phyloP scores from a whole-genome alignment of 2,113 vertebrate genomes.

The Cololabis saira region DNA sequence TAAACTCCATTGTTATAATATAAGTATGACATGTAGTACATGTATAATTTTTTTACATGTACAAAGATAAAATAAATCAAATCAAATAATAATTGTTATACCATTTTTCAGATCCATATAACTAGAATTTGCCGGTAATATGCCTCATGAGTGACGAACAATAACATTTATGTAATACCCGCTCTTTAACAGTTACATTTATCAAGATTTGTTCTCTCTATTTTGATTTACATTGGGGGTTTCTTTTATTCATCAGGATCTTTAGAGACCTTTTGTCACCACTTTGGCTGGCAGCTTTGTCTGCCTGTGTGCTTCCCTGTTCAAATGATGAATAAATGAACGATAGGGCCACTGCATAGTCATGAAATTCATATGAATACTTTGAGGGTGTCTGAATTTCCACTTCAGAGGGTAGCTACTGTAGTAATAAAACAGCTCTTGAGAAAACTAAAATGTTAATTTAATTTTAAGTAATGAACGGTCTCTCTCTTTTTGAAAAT shows the following conservation, averaged over 20 bases:
- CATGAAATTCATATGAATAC: constrained; percentile 54
- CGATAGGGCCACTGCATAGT: constrained; percentile 1
- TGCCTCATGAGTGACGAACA: too few relatives aligned
- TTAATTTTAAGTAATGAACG: constrained; percentile 7
- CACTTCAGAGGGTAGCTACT: constrained; percentile 58
- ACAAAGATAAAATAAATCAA: too few relatives aligned
- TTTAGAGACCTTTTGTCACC: constrained; percentile 22
- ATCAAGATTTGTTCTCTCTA: not conserved
- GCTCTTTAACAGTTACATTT: too few relatives aligned
- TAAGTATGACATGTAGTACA: not conserved
- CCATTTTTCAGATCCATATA: too few relatives aligned
- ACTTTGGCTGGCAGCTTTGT: constrained; percentile 30
- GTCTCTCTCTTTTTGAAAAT: too few relatives aligned
- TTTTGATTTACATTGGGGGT: constrained; percentile 20
- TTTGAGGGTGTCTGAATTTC: constrained; percentile 49
- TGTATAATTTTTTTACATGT: too few relatives aligned
- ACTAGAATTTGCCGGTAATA: too few relatives aligned
- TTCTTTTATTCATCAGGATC: constrained; percentile 20
- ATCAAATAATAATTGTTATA: too few relatives aligned
- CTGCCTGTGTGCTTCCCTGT: constrained; percentile 6
- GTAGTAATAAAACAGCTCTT: not conserved
- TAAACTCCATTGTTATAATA: not conserved
- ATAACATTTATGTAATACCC: too few relatives aligned
- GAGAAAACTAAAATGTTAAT: not conserved
- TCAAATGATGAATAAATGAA: constrained; percentile 58